phyloP scores from a whole-genome alignment of 2,797 vertebrate species.

The Gouania willdenowi region DNA sequence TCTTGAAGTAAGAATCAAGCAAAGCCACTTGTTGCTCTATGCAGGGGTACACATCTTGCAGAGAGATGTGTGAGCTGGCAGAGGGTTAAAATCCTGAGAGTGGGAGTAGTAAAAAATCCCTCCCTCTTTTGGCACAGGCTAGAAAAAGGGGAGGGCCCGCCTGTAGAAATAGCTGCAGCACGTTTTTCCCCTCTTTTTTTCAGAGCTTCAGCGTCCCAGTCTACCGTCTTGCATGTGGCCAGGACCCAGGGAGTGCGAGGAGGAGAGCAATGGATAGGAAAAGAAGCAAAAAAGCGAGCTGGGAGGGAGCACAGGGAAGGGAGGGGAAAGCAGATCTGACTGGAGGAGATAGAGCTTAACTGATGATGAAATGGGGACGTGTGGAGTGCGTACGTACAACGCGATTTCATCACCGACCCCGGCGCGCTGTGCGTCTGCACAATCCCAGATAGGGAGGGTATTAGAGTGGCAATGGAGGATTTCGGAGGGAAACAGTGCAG shows the following conservation, averaged over 20 bases:
- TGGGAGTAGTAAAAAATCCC: slow-evolving; percentile 79
- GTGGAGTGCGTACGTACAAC: slow-evolving; percentile 70
- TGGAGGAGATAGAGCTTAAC: slow-evolving; percentile 70
- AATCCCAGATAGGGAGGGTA: slow-evolving; percentile 19
- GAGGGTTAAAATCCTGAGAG: slow-evolving; percentile 80
- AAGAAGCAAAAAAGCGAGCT: slow-evolving; percentile 46
- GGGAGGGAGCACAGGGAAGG: slow-evolving; percentile 46
- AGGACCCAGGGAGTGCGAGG: slow-evolving; percentile 73
- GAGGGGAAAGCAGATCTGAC: slow-evolving; percentile 57
- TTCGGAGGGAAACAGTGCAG: slow-evolving; percentile 7
- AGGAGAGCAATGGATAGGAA: slow-evolving; percentile 64
- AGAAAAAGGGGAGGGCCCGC: slow-evolving; percentile 83
- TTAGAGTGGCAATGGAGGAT: neutral
- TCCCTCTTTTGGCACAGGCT: slow-evolving; percentile 83
- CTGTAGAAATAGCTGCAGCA: slow-evolving; percentile 84
- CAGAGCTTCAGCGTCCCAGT: slow-evolving; percentile 69
- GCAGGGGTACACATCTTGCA: slow-evolving; percentile 49
- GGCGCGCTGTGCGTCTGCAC: slow-evolving; percentile 55
- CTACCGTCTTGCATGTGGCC: slow-evolving; percentile 80
- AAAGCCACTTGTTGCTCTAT: slow-evolving; percentile 74
- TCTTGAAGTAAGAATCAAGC: slow-evolving; percentile 33
- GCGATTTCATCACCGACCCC: slow-evolving; percentile 54
- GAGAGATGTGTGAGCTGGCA: slow-evolving; percentile 62
- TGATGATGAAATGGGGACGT: slow-evolving; percentile 85
- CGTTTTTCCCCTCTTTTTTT: slow-evolving; percentile 50